These are phyloP conservation scores for Oryzias curvinotus DNA, from an alignment of 2,113 vertebrate species.

Conservation along the genomic window DNA sequence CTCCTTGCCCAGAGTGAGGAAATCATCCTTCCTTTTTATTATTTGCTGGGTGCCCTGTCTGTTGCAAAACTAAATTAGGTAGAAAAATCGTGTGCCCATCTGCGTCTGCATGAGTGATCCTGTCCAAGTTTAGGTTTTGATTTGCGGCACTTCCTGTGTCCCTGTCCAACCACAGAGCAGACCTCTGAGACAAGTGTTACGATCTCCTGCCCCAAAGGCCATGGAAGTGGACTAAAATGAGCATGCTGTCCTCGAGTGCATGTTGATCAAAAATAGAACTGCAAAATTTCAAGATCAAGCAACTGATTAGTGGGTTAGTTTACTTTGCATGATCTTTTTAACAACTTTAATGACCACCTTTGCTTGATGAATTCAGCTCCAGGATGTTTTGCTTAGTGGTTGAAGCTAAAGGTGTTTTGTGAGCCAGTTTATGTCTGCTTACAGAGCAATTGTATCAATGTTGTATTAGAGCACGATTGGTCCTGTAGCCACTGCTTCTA, in stretches of 20 bases:
- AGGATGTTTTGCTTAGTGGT: slow-evolving; percentile 20
- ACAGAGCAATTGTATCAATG: too few relatives aligned
- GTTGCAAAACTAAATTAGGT: slow-evolving; percentile 42
- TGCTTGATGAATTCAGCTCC: slow-evolving; percentile 19
- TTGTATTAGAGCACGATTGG: too few relatives aligned
- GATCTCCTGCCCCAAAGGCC: slow-evolving; percentile 46
- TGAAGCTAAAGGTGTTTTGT: slow-evolving; percentile 26
- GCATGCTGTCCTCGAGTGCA: slow-evolving; percentile 33
- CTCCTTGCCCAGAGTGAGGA: slow-evolving; percentile 38
- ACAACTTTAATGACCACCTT: slow-evolving; percentile 23
- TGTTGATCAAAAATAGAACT: slow-evolving; percentile 28
- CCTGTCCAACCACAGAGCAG: slow-evolving; percentile 22
- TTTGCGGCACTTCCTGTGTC: slow-evolving; percentile 55
- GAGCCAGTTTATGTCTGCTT: background rate
- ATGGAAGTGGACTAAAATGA: slow-evolving; percentile 49
- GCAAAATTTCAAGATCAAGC: slow-evolving; percentile 40
- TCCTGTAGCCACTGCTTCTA: too few relatives aligned
- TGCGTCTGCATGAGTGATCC: slow-evolving; percentile 35
- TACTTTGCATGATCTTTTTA: slow-evolving; percentile 33
- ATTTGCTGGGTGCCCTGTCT: slow-evolving; percentile 38
- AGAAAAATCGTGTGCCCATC: slow-evolving; percentile 36
- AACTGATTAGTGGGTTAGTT: slow-evolving; percentile 31
- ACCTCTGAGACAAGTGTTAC: slow-evolving; percentile 45
- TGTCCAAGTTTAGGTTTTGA: slow-evolving; percentile 39
- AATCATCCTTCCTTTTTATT: slow-evolving; percentile 25